A percentile compares a stretch with the other conserved stretches of the same genome.
Conservation (phyloP, 2,113 vertebrate species). For the Chlamydotis undulata region DNA sequence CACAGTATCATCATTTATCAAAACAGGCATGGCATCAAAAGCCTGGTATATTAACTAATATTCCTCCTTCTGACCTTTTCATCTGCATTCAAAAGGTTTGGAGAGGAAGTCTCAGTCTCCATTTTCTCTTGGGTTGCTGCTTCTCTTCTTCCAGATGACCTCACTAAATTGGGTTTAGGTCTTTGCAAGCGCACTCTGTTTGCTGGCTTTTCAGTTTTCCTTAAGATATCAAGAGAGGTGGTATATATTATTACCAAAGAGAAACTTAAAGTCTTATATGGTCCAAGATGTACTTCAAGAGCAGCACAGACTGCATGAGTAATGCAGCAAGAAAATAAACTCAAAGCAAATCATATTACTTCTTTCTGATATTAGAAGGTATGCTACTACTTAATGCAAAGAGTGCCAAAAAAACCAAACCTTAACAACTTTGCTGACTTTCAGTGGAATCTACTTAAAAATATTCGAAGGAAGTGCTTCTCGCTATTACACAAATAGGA, state of each 20-base stretch:
- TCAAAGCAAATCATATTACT: background rate
- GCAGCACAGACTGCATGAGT: background rate
- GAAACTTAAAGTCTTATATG: background rate
- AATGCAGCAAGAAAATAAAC: background rate
- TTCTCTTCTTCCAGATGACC: slow-evolving; percentile 51
- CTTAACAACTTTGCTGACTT: background rate
- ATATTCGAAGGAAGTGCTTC: background rate
- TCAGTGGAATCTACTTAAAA: background rate
- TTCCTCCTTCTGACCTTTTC: slow-evolving; percentile 62
- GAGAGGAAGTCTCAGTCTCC: background rate
- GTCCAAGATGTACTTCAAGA: background rate
- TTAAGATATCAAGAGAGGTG: slow-evolving; percentile 2
- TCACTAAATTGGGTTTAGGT: slow-evolving; percentile 67
- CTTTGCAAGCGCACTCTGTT: slow-evolving; percentile 41
- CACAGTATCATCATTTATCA: background rate
- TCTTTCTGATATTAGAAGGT: background rate
- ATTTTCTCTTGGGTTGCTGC: slow-evolving; percentile 9
- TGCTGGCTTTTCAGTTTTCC: slow-evolving; percentile 45
- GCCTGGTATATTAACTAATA: background rate
- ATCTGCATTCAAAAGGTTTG: background rate
- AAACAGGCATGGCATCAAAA: background rate
- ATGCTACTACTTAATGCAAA: background rate
- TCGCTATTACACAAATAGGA: background rate
- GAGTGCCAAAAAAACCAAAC: background rate
- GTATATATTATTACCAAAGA: background rate